A percentile compares a stretch with the other conserved stretches of the same genome.
Evolutionary conservation across 2,888 invertebrate species (phyloP).

Genomic region (Falcaria lacertinaria): DNA sequence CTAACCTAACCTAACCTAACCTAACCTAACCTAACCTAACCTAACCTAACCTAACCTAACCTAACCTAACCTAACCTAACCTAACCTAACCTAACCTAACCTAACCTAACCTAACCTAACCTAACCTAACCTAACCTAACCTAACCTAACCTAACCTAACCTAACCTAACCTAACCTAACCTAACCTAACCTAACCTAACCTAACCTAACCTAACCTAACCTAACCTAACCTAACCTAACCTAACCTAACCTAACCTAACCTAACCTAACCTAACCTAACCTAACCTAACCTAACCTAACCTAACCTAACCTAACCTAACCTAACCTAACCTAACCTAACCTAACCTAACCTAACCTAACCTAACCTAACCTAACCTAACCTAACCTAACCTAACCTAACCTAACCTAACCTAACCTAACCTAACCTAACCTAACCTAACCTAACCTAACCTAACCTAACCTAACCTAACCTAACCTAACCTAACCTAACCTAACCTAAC

Average conservation of each 20-base stretch:
- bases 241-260: not conserved
- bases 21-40: constrained; percentile 8
- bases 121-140: constrained; percentile 4
- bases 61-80: constrained; percentile 6
- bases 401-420: constrained; percentile 2
- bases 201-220: constrained; percentile 4
- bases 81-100: constrained; percentile 6
- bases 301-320: not conserved
- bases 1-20: constrained; percentile 9
- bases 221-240: constrained; percentile 1
- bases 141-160: constrained; percentile 3
- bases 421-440: constrained; percentile 1
- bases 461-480: not conserved
- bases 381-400: constrained; percentile 3
- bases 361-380: constrained; percentile 1
- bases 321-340: constrained; percentile 1
- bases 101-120: constrained; percentile 5
- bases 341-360: constrained; percentile 3
- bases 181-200: constrained; percentile 4
- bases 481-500: not conserved
- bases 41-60: constrained; percentile 5
- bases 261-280: not conserved
- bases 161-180: constrained; percentile 4
- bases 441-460: constrained; percentile 3
- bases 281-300: constrained; percentile 1